Conservation (phyloP, 2,888 invertebrate genomes). For the Lasioglossum vierecki region DNA sequence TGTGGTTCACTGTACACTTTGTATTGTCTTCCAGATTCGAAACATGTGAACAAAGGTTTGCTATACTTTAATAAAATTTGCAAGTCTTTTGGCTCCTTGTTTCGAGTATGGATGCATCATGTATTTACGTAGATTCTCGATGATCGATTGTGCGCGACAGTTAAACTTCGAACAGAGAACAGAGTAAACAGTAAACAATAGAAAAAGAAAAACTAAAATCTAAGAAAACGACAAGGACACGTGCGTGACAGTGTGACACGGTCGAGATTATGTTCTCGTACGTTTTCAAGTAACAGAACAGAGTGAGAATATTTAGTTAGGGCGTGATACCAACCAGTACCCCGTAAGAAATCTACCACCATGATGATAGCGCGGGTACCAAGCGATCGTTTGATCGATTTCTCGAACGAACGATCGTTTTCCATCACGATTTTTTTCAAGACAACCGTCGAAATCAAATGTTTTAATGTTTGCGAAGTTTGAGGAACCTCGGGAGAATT, state of each 20-base stretch:
- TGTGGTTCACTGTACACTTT: not conserved
- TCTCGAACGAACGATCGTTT: constrained; percentile 12
- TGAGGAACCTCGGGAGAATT: too few species aligned
- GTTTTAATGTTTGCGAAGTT: not conserved
- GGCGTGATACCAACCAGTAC: constrained; percentile 82
- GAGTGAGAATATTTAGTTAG: constrained; percentile 70
- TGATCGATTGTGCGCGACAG: not conserved
- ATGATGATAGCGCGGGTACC: constrained; percentile 61
- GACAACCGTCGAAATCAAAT: not conserved
- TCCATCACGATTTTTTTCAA: not conserved
- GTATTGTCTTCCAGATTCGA: not conserved
- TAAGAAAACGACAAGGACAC: constrained; percentile 36
- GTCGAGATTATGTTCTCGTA: constrained; percentile 24
- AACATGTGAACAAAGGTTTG: not conserved
- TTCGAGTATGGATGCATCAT: not conserved
- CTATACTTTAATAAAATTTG: not conserved
- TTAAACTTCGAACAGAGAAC: not conserved
- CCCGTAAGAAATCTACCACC: constrained; percentile 79
- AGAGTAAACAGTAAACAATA: constrained; percentile 8
- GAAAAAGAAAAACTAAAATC: constrained; percentile 25
- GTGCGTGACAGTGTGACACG: constrained; percentile 51
- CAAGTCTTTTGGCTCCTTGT: not conserved
- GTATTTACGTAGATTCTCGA: not conserved
- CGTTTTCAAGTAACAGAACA: constrained; percentile 41
- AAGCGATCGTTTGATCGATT: constrained; percentile 27